phyloP scores from a whole-genome alignment of 1,140 invertebrate genomes.

The Habropoda laboriosa region DNA sequence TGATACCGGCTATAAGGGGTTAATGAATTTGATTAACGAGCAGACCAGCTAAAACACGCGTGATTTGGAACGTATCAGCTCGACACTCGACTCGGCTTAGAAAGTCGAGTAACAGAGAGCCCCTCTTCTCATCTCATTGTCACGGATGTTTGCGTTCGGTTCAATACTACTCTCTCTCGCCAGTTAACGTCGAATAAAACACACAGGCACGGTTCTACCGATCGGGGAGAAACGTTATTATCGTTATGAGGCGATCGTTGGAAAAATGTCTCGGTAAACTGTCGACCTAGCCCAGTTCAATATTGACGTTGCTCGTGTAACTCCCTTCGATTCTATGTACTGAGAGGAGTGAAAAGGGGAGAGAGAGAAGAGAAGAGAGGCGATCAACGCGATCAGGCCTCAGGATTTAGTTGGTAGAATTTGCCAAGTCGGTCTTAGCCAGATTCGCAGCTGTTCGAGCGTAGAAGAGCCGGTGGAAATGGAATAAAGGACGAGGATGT shows the following conservation, averaged over 20 bases:
- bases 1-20: neutral
- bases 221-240: neutral
- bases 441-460: slow-evolving; percentile 29
- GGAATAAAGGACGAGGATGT: slow-evolving; percentile 1
- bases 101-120: too few relatives aligned
- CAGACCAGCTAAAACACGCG: neutral
- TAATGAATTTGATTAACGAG: neutral
- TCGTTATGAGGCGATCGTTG: neutral
- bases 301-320: slow-evolving; percentile 58
- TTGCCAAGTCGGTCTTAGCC: slow-evolving; percentile 4
- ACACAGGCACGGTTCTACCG: too few relatives aligned
- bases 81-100: too few relatives aligned
- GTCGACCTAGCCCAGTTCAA: slow-evolving; percentile 34
- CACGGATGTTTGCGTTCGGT: neutral
- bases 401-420: neutral
- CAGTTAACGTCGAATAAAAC: too few relatives aligned
- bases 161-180: neutral
- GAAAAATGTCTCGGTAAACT: slow-evolving; percentile 54
- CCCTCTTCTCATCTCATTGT: neutral
- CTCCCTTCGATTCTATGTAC: slow-evolving; percentile 25
- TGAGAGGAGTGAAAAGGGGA: neutral
- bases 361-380: neutral
- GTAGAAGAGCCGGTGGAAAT: neutral
- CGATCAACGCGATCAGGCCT: neutral
- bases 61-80: too few relatives aligned